These are phyloP conservation scores for Gryon sp. DNA, from an alignment of 1,140 invertebrate genomes.

Conservation along the genomic window DNA sequence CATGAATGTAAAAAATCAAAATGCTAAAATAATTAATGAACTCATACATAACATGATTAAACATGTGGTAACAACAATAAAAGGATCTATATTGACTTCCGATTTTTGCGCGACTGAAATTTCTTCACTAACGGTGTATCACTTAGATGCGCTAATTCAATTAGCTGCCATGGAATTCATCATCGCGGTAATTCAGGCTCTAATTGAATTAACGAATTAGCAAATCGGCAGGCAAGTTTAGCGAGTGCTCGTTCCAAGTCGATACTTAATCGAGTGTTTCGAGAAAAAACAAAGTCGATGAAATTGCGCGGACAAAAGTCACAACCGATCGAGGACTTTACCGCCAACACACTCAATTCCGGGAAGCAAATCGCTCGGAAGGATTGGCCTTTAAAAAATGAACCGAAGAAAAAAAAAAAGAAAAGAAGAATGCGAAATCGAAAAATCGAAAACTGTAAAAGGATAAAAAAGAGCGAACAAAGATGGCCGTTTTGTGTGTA, in stretches of 20 bases:
- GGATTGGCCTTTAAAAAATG: background rate
- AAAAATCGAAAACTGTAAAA: conserved; percentile 9
- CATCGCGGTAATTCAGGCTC: conserved; percentile 66
- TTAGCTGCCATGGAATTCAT: conserved; percentile 65
- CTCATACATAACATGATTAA: background rate
- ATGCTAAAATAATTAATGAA: too few species aligned
- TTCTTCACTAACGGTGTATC: conserved; percentile 64
- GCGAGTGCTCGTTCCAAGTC: conserved; percentile 55
- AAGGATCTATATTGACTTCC: conserved; percentile 25
- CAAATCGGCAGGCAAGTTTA: conserved; percentile 59
- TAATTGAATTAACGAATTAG: conserved; percentile 67
- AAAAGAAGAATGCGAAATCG: conserved; percentile 10
- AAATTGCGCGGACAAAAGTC: too few species aligned
- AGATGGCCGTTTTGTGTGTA: conserved; percentile 71
- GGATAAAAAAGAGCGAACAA: conserved; percentile 67
- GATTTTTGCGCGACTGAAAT: conserved; percentile 32
- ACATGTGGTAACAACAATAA: background rate
- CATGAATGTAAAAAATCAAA: too few species aligned
- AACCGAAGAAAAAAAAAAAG: conserved; percentile 22
- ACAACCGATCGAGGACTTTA: too few species aligned
- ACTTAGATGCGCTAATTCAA: conserved; percentile 64
- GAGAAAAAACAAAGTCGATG: conserved; percentile 40
- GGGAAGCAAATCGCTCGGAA: background rate
- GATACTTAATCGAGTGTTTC: conserved; percentile 53
- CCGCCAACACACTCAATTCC: background rate